Evolutionary conservation across 2,888 invertebrate genomes (phyloP).

Genomic region (Chalcosyrphus nemorum): DNA sequence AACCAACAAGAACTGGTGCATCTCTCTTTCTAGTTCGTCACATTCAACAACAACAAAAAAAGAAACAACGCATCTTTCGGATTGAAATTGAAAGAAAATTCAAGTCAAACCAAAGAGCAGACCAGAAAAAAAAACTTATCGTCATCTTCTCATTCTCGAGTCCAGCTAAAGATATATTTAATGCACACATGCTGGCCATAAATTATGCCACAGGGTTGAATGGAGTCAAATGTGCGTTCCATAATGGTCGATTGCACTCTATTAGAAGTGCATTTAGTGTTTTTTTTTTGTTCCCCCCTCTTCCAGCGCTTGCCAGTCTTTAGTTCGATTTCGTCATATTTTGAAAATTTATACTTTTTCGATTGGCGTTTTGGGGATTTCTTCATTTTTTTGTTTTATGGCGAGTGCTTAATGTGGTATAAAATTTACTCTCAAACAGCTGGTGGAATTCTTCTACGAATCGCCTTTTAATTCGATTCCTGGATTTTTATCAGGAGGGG

Average conservation of each 20-base stretch:
- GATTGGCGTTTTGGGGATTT: constrained; percentile 42
- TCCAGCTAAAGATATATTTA: constrained; percentile 52
- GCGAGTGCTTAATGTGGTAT: constrained; percentile 9
- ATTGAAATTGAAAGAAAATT: constrained; percentile 34
- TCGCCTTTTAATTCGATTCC: too few species aligned
- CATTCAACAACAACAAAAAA: neutral
- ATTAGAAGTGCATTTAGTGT: constrained; percentile 58
- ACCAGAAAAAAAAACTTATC: constrained; percentile 33
- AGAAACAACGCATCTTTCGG: too few species aligned
- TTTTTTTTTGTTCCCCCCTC: neutral
- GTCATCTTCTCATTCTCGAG: constrained; percentile 11
- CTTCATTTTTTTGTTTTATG: too few species aligned
- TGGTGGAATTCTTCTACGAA: neutral
- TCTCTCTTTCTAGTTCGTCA: constrained; percentile 32
- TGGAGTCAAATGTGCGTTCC: constrained; percentile 52
- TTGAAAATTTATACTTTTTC: constrained; percentile 27
- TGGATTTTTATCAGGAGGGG: neutral
- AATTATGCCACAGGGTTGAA: constrained; percentile 58
- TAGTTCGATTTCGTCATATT: constrained; percentile 25
- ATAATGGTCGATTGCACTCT: constrained; percentile 62
- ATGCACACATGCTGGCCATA: constrained; percentile 59
- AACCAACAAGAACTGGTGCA: constrained; percentile 46
- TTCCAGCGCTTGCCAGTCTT: neutral
- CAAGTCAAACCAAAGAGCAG: neutral
- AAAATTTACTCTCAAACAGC: neutral